These are phyloP conservation scores for Acanthosepion lycidas DNA, from an alignment of 2,888 invertebrate genomes.

Conservation along the genomic window DNA sequence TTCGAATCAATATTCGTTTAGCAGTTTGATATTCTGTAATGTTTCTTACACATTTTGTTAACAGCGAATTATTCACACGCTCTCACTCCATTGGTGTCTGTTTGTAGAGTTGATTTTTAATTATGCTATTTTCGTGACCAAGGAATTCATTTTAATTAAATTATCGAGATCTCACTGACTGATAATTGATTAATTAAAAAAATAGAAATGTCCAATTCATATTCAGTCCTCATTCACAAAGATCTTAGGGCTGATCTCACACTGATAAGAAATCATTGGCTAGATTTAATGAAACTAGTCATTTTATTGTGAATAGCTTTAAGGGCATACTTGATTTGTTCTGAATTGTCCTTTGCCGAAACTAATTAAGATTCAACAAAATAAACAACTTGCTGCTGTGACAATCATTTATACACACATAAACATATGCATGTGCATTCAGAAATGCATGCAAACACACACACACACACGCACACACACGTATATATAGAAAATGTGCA, in stretches of 20 bases:
- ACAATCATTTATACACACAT: not conserved
- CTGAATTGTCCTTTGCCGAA: not conserved
- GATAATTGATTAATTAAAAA: constrained; percentile 16
- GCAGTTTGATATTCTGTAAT: no score
- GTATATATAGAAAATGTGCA: no score
- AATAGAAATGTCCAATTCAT: not conserved
- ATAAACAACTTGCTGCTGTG: not conserved
- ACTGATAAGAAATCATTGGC: not conserved
- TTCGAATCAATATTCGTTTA: no score
- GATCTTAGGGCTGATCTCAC: constrained; percentile 21
- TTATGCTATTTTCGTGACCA: not conserved
- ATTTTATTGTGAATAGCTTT: not conserved
- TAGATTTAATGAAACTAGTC: not conserved
- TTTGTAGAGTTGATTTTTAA: not conserved
- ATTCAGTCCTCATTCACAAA: not conserved
- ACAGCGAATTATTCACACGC: not conserved
- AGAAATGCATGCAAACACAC: not conserved
- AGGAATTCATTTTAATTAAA: not conserved
- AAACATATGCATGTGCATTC: not conserved
- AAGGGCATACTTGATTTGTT: not conserved
- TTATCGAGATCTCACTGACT: not conserved
- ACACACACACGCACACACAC: no score
- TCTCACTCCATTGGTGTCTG: not conserved
- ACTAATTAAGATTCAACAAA: not conserved
- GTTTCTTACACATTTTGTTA: no score